These are phyloP conservation scores for Gymnocephalus cernua DNA, from an alignment of 2,113 vertebrate genomes.

Conservation along the genomic window DNA sequence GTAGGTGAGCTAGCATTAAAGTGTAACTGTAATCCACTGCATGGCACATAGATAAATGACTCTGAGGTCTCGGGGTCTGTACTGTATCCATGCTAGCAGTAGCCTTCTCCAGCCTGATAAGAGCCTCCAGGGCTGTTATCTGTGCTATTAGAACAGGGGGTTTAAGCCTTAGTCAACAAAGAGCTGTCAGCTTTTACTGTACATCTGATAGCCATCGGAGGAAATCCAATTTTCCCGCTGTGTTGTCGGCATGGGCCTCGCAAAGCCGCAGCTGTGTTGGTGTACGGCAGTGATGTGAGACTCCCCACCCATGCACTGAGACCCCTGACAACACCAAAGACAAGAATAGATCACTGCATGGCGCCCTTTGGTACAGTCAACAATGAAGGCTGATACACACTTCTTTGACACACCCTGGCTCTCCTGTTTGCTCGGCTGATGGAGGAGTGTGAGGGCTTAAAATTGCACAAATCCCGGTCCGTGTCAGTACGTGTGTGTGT, in stretches of 20 bases:
- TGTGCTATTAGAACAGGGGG: conserved; percentile 70
- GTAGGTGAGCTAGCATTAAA: conserved; percentile 4
- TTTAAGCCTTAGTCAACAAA: conserved; percentile 77
- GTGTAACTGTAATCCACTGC: neutral
- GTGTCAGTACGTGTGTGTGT: conserved; percentile 24
- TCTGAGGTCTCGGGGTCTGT: conserved; percentile 36
- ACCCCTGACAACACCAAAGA: conserved; percentile 43
- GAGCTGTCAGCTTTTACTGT: conserved; percentile 74
- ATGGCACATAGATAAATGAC: conserved; percentile 57
- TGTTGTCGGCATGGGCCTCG: conserved; percentile 25
- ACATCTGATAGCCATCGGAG: conserved; percentile 74
- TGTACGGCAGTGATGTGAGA: conserved; percentile 41
- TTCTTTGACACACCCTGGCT: conserved; percentile 17
- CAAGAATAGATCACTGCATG: conserved; percentile 47
- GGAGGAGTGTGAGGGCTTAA: conserved; percentile 25
- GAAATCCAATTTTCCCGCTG: conserved; percentile 75
- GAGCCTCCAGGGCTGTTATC: conserved; percentile 69
- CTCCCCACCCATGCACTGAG: conserved; percentile 23
- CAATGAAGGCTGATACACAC: conserved; percentile 24
- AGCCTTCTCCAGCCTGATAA: conserved; percentile 64
- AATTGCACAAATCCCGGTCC: conserved; percentile 28
- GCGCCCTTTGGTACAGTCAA: conserved; percentile 26
- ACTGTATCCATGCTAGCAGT: conserved; percentile 56
- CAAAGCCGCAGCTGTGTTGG: conserved; percentile 30
- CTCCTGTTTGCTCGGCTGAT: conserved; percentile 25